Conservation (phyloP, 2,888 invertebrate species). For the Polydrusus cervinus region DNA sequence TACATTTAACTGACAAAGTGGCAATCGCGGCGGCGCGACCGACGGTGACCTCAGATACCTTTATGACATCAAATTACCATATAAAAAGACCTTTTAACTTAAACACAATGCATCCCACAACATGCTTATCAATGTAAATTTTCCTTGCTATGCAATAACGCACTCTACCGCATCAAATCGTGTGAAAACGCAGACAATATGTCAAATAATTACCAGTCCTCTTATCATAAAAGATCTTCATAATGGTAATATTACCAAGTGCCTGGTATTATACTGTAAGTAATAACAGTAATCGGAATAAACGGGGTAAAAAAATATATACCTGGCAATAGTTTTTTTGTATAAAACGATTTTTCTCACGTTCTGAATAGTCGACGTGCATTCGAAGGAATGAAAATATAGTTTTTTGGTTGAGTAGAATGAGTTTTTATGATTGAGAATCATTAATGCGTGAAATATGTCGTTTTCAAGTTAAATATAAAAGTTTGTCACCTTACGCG, state of each 20-base stretch:
- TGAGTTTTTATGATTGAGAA: not conserved
- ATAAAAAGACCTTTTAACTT: no score
- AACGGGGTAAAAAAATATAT: constrained; percentile 1
- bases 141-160: not conserved
- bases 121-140: not conserved
- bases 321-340: not conserved
- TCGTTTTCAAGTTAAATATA: no score
- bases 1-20: no score
- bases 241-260: not conserved
- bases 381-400: not conserved
- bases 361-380: not conserved
- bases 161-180: not conserved
- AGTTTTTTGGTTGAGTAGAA: not conserved
- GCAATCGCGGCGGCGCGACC: no score
- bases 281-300: not conserved
- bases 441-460: not conserved
- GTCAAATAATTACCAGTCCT: not conserved
- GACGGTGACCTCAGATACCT: no score
- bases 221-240: not conserved
- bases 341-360: not conserved
- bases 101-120: no score
- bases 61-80: no score
- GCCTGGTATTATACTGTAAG: not conserved
- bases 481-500: no score
- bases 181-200: not conserved